Conservation (phyloP, 2,888 invertebrate species). For the Balanococcus diminutus region DNA sequence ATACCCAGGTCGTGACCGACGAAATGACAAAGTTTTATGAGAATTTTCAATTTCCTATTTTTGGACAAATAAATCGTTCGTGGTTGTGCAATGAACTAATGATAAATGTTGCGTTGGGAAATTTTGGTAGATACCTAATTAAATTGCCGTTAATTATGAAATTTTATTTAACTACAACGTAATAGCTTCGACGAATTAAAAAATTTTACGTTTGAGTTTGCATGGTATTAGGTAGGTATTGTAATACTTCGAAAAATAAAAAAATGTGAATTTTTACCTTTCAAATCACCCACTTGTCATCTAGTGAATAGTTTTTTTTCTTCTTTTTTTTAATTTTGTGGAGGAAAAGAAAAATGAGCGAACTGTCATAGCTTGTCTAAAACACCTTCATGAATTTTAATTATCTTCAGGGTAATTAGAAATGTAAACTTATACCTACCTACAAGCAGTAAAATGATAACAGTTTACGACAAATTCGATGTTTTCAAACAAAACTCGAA, state of each 20-base stretch:
- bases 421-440: constrained; percentile 28
- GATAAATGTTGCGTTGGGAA: too few relatives aligned
- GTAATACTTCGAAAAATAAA: not conserved
- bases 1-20: not conserved
- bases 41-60: not conserved
- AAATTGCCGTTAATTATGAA: not conserved
- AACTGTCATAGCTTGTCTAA: constrained; percentile 19
- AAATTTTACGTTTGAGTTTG: not conserved
- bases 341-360: not conserved
- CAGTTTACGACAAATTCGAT: not conserved
- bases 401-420: constrained; percentile 6
- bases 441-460: not conserved
- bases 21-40: not conserved
- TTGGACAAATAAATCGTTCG: not conserved
- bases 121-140: not conserved
- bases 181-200: not conserved
- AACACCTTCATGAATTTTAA: constrained; percentile 35
- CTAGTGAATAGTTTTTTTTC: not conserved
- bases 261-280: not conserved
- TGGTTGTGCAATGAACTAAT: not conserved
- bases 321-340: not conserved
- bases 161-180: not conserved
- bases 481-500: constrained; percentile 9
- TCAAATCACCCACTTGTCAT: not conserved
- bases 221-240: too few relatives aligned